A percentile compares a stretch with the other conserved stretches of the same genome.
Evolutionary conservation across 2,888 invertebrate genomes (phyloP).

Genomic region (Rapana venosa): DNA sequence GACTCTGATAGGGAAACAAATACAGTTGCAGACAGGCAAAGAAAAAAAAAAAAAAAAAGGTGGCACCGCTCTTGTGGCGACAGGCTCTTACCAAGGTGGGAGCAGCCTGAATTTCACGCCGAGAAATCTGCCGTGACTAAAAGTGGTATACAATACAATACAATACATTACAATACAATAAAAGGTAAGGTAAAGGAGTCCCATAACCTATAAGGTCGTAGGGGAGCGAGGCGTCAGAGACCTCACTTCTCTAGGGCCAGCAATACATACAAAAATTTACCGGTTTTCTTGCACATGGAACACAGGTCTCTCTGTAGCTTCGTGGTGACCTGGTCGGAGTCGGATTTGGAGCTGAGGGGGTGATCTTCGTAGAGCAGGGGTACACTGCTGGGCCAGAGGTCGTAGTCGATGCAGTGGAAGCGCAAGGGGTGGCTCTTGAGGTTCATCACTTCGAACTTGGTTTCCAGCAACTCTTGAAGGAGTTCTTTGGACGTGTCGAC

Average conservation of each 20-base stretch:
- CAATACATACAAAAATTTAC: background rate
- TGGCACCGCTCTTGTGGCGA: too few species aligned
- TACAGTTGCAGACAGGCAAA: too few species aligned
- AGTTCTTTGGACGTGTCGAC: background rate
- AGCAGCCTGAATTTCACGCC: too few species aligned
- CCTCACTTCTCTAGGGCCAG: too few species aligned
- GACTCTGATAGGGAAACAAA: too few species aligned
- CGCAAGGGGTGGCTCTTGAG: background rate
- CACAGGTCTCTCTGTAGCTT: conserved; percentile 8
- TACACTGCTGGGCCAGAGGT: background rate
- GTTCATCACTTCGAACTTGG: background rate
- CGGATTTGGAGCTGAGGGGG: background rate
- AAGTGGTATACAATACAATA: too few species aligned
- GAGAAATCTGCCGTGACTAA: too few species aligned
- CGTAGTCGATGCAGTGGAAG: conserved; percentile 36
- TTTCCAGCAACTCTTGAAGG: background rate
- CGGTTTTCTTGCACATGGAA: conserved; percentile 27
- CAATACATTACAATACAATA: background rate
- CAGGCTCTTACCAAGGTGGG: too few species aligned
- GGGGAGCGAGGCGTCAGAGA: too few species aligned
- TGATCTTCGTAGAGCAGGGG: too few species aligned
- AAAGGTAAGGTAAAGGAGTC: background rate
- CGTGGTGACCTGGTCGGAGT: background rate
- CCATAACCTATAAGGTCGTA: too few species aligned
- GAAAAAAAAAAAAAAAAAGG: too few species aligned